phyloP scores from a whole-genome alignment of 2,113 vertebrate species.

The Perca fluviatilis region DNA sequence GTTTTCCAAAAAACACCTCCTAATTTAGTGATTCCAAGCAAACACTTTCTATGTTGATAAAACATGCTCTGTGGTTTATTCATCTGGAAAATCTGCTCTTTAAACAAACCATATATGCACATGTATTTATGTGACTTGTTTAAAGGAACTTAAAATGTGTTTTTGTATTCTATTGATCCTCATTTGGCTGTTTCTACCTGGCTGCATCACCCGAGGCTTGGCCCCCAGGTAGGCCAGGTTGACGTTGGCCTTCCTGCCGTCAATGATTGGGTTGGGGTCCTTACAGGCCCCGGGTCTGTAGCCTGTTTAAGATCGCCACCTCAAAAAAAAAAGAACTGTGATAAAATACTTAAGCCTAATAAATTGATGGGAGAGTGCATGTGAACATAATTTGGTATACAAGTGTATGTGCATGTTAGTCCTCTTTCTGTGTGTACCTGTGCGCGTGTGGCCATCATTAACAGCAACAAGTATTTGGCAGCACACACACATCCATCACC shows the following conservation, averaged over 20 bases:
- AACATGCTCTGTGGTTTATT: background rate
- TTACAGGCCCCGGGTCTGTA: constrained; percentile 97
- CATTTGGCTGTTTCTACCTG: constrained; percentile 85
- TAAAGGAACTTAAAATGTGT: background rate
- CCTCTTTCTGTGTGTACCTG: background rate
- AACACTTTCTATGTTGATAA: background rate
- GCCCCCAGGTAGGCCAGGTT: constrained; percentile 98
- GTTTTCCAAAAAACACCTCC: constrained; percentile 14
- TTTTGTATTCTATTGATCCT: too few species aligned
- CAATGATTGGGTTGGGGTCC: constrained; percentile 99
- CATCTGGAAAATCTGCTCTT: background rate
- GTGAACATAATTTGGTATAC: background rate
- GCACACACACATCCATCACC: constrained; percentile 49
- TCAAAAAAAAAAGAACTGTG: too few species aligned
- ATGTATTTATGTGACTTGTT: background rate
- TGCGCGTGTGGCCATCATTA: background rate
- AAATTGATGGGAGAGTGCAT: background rate
- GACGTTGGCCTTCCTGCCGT: constrained; percentile 98
- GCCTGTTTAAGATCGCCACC: too few species aligned
- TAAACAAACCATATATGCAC: background rate
- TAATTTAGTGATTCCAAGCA: background rate
- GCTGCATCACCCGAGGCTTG: constrained; percentile 98
- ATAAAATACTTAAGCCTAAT: background rate
- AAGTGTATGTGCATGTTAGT: background rate
- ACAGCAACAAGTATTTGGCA: constrained; percentile 29